Percentiles rank a stretch among this genome's conserved stretches.
Conservation (phyloP, 1,140 invertebrate species). For the Bombus cullumanus region DNA sequence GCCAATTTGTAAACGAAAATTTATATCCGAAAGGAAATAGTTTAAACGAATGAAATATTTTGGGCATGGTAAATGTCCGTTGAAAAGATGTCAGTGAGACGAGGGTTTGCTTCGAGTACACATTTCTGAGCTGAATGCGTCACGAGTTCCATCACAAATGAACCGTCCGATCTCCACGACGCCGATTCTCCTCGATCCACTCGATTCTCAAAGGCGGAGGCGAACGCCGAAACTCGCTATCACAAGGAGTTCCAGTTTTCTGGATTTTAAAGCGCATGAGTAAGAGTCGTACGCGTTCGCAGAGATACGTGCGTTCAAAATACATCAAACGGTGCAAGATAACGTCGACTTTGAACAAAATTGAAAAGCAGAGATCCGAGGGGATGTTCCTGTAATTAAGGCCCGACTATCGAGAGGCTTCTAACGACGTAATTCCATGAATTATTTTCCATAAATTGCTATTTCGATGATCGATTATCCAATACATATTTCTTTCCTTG, state of each 20-base stretch:
- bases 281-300: not conserved
- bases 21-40: not conserved
- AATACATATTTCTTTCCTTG: not conserved
- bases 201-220: not conserved
- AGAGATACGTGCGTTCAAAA: not conserved
- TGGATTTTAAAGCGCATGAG: not conserved
- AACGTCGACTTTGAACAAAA: not conserved
- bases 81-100: not conserved
- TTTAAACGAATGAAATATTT: not conserved
- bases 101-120: not conserved
- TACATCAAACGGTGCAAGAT: constrained; percentile 4
- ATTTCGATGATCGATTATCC: not conserved
- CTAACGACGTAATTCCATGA: not conserved
- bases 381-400: constrained; percentile 12
- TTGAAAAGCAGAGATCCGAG: not conserved
- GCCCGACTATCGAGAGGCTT: not conserved
- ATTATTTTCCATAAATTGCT: not conserved
- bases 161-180: not conserved
- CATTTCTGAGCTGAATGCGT: constrained; percentile 12
- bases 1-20: not conserved
- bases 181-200: not conserved
- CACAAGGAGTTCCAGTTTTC: not conserved
- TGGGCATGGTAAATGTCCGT: not conserved
- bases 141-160: not conserved
- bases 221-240: not conserved